Evolutionary conservation across 2,113 vertebrate genomes (phyloP), one percentile per base, ranked within the genome.

Genomic region (Oenanthe melanoleuca): DNA sequence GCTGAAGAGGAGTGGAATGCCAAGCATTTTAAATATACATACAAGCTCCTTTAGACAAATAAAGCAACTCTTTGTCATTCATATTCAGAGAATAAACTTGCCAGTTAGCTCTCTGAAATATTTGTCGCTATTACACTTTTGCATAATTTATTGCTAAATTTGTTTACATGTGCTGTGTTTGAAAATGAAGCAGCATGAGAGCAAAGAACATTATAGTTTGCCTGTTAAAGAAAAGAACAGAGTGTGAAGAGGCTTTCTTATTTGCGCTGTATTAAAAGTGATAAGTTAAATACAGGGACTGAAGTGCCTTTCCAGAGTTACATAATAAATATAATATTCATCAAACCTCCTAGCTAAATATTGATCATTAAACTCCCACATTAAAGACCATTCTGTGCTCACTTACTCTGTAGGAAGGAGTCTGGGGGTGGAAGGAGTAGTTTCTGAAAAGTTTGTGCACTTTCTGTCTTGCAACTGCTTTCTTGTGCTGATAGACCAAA

Each of bases 91-190:
- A 94, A 96, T 77, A 96, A 95, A 86, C 74, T 93, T 96, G 61
- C 63, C 52, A 96, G 89, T 96, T 94, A 90, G 53, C 55, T 94
- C 52, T 61, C 79, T 91, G 94, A 92, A 96, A 97, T 96, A 94
- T 94, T 96, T 96, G 92, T 93, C 94, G 72, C 73, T 81, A 79
- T 88, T 95, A 75, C 66, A 78, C 56, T 88, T 91, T 61, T 96
- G 74, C 86, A 92, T 97, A 96, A 95, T 97, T 97, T 97, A 97
- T 96, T 94, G 47, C 64, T 86, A 93, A 93, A 94, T 92, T 95
- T 93, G 89, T 95, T 95, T 93, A 92, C 91, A 83, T 83, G 74
- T 65, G 57, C 92, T 84, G 22, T 91, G 91, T 92, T 96, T 93
- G 78, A 91, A 95, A 96, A 86, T 81, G 89, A 95, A 96, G 91